phyloP scores from a whole-genome alignment of 2,113 vertebrate species.

The Micromys minutus region DNA sequence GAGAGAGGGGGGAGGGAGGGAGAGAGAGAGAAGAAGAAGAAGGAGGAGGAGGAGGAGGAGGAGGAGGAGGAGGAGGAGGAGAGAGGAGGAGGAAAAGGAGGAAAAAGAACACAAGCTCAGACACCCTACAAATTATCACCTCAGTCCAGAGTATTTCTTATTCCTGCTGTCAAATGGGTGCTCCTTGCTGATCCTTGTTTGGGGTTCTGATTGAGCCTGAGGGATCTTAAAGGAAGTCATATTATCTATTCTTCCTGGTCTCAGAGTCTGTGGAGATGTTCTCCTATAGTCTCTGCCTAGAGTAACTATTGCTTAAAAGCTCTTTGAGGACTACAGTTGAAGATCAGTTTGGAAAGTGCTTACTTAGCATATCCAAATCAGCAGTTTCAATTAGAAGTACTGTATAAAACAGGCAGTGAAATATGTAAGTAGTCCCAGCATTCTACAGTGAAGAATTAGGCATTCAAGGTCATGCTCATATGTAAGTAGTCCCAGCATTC shows the following conservation, averaged over 20 bases:
- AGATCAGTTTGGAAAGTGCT: not conserved
- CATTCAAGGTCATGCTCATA: no score
- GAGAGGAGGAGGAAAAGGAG: not conserved
- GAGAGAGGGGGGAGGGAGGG: rapidly evolving
- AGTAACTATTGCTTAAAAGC: not conserved
- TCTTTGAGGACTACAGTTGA: not conserved
- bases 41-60: not conserved
- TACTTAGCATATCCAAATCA: not conserved
- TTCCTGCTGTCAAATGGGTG: no score
- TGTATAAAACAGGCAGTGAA: not conserved
- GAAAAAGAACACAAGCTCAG: not conserved
- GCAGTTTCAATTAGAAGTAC: not conserved
- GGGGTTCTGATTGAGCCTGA: no score
- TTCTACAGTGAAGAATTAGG: not conserved
- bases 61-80: not conserved
- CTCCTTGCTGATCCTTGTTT: no score
- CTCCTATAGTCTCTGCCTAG: not conserved
- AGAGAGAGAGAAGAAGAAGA: not conserved
- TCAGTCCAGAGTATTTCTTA: no score
- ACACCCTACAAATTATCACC: no score
- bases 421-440: not conserved
- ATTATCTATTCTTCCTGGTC: not conserved
- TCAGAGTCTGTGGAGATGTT: not conserved
- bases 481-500: not conserved
- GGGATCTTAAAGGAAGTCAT: not conserved